A percentile compares a stretch with the other conserved stretches of the same genome.
Conservation (phyloP, 2,888 invertebrate species). For the Pseudeuparius sepicola region DNA sequence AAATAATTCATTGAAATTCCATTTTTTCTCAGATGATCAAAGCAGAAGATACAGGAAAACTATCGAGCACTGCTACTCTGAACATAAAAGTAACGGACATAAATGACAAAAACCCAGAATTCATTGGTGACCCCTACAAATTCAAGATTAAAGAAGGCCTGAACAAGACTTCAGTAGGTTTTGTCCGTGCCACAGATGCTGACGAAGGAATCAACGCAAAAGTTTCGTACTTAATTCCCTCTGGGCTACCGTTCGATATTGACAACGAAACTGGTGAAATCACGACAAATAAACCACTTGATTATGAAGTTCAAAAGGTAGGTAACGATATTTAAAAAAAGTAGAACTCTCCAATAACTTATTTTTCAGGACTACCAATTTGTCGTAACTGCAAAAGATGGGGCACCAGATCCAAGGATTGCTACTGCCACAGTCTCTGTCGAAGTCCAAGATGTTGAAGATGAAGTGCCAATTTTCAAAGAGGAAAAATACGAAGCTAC, state of each 20-base stretch:
- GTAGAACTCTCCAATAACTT: not conserved
- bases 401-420: slow-evolving; percentile 72
- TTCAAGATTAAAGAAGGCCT: slow-evolving; percentile 69
- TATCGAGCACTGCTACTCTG: slow-evolving; percentile 73
- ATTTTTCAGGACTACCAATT: slow-evolving; percentile 59
- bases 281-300: slow-evolving; percentile 60
- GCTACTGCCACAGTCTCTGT: slow-evolving; percentile 83
- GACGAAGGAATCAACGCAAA: slow-evolving; percentile 79
- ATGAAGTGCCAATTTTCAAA: slow-evolving; percentile 72
- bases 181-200: slow-evolving; percentile 74
- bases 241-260: slow-evolving; percentile 68
- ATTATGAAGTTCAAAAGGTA: slow-evolving; percentile 75
- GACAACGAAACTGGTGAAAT: slow-evolving; percentile 73
- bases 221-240: slow-evolving; percentile 69
- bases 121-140: slow-evolving; percentile 68
- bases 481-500: slow-evolving; percentile 62
- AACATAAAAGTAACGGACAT: slow-evolving; percentile 85
- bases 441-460: slow-evolving; percentile 67
- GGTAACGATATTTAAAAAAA: slow-evolving; percentile 15
- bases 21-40: slow-evolving; percentile 53
- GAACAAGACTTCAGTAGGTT: slow-evolving; percentile 41
- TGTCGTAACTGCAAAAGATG: slow-evolving; percentile 82
- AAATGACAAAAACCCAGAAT: slow-evolving; percentile 86
- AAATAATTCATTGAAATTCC: no score
- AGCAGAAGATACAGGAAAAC: slow-evolving; percentile 77